Base-by-base conservation (phyloP, 2,888 invertebrate species). In the Oeneis ivallda region DNA sequence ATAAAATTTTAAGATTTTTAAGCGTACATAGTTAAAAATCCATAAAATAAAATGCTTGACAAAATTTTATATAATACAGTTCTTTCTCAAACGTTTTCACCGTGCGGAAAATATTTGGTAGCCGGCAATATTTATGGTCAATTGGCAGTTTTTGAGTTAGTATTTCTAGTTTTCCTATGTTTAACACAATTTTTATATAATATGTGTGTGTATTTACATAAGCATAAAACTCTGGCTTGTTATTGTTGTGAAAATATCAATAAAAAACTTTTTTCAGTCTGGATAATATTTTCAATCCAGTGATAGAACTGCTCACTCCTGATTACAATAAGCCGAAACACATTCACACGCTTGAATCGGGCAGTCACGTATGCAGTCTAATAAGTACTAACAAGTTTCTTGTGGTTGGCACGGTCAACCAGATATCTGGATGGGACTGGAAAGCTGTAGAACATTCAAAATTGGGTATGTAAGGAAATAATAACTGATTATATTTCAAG, bases 51-150 rank as follows among this genome's bases (percentile, higher is more conserved):
- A 72, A 92, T 92, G 92, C 75, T 92, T 15, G 84, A 89, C 67
- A 95, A 94, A 90, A 92, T 93, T 61, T 92, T 94, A 73, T 97
- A 98, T 78, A 97, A 96, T 71, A 96, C 97, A 45, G 93, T 98
- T 56, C 92, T 96, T 70, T 94, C 95, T 37, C 97, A 98, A 87
- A 92, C 95, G 1, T 95, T 96, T 84, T 97, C 98, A 0, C 95
- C 96, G 0, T 96, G 96, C 80, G 96, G 97, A 7, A 95, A 95
- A 80, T 97, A 94, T 86, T 93, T 98, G 62, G 92, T 96, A 65
- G 95, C 96, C 71, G 97, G 96, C 17, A 97, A 96, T 85, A 95
- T 96, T 75, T 97, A 96, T 82, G 97, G 98, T 6, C 94, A 95
- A 79, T 93, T 98, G 62, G 96, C 96, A 39, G 91, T 97, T 62